Evolutionary conservation across 2,888 invertebrate species (phyloP).

Genomic region (Eristalis arbustorum): DNA sequence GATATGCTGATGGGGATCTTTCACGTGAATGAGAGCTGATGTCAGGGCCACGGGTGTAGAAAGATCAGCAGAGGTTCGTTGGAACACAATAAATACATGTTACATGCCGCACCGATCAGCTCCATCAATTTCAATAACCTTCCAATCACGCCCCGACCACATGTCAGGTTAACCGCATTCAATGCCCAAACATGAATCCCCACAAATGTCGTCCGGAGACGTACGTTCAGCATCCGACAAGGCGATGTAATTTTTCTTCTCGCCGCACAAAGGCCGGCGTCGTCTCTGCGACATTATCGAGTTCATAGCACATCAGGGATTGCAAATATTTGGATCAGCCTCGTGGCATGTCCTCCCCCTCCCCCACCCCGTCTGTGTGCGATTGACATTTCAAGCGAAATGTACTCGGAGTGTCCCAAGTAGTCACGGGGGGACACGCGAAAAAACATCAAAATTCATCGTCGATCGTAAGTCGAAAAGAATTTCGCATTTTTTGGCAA

Average conservation of each 20-base stretch:
- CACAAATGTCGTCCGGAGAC: not conserved
- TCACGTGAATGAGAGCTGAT: too few relatives aligned
- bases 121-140: not conserved
- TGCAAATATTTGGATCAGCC: not conserved
- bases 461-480: slow-evolving; percentile 11
- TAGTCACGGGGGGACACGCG: not conserved
- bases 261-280: not conserved
- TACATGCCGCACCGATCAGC: not conserved
- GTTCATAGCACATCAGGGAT: not conserved
- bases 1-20: not conserved
- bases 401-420: not conserved
- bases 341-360: not conserved
- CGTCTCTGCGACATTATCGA: not conserved
- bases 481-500: slow-evolving; percentile 19
- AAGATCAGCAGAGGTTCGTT: too few relatives aligned
- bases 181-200: not conserved
- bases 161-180: not conserved
- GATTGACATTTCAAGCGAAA: not conserved
- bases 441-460: not conserved
- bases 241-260: not conserved
- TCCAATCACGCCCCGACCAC: not conserved
- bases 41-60: too few relatives aligned
- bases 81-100: too few relatives aligned
- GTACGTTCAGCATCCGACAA: not conserved
- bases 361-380: too few relatives aligned